Base-by-base conservation (phyloP, 2,797 vertebrate genomes). In the Onychomys leucogaster region DNA sequence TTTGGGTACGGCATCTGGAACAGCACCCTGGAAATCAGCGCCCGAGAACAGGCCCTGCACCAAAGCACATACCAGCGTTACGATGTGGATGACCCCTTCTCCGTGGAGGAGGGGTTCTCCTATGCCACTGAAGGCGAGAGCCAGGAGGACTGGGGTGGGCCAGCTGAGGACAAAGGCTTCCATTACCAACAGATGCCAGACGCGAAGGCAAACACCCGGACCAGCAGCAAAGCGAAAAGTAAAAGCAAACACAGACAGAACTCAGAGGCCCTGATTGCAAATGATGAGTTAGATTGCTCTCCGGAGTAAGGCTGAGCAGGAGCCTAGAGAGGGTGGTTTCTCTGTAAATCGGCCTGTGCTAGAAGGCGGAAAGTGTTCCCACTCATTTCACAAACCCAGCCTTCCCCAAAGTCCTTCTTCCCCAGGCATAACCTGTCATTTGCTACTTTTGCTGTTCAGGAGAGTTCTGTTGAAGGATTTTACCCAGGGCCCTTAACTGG, bases 21-120 rank as follows among this genome's bases (percentile, higher is more conserved):
- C 99, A 99, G 99, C 98, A 99, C 99, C 0, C 98, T 99, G 98
- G 99, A 99, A 98, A 99, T 99, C 95, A 99, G 99, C 0, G 99
- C 99, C 89, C 98, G 99, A 2, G 99, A 99, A 93, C 99, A 99
- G 97, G 99, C 99, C 89, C 99, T 99, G 0, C 99, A 99, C 61
- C 99, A 99, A 98, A 99, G 99, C 98, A 99, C 99, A 0, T 99
- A 99, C 98, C 99, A 99, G 96, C 99, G 99, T 97, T 99, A 99
- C 0, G 99, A 99, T 0, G 98, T 99, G 61, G 99, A 99, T 0
- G 99, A 99, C 97, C 99, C 99, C 93, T 99, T 99, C 98, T 98
- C 99, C 0, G 98, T 99, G 10, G 99, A 99, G 0, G 99, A 99
- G 0, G 95, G 98, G 73, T 96, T 99, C 92, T 98, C 99, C 94